Evolutionary conservation across 1,140 invertebrate species (phyloP), one percentile per base, ranked within the genome.

Genomic region (Drosophila pachea): DNA sequence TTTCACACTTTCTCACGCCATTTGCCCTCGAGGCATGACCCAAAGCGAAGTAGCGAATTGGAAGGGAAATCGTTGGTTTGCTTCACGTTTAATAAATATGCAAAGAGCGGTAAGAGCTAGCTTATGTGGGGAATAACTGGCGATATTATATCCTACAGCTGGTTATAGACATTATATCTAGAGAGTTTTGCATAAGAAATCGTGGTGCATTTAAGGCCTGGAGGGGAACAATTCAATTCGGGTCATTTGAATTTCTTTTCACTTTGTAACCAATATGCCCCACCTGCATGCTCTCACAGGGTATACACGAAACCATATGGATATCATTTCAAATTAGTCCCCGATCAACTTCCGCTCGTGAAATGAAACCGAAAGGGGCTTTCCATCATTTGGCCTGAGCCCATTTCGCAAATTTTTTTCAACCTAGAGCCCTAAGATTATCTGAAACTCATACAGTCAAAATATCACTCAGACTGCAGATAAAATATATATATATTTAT

Each of bases 1-100:
- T 86, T 86, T 76, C 65, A 29, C 29, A 78, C 82, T 86, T 86
- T 86, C 82, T 86, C 82, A 86, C 82, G 82, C 75, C 78, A 83
- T 78, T 78, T 83, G 82, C 71, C 73, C 69, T 40, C 56, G 54
- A 31, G 56, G 72, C 75, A 63, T 83, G 79, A 83, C 73, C 67
- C 49, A 74, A 56, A 59, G 8, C 36, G 35, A 68, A 59, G 47
- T 32, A 32, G 50, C 68, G 77, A 69, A 73, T 65, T 22, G 14
- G 50, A 32, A 70, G 55, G 43, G 29, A n/a, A 56, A 43, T 33
- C 22, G 22, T 22, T 35, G 22, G 64, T 62, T 56, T 40, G 35
- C 7, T 52, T 11, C 31, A 14, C 12, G 8, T 31, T n/a, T 33
- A 50, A 65, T 63, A 65, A 36, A 75, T 45, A 72, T 83, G 48